Percentiles rank a stretch among this genome's conserved stretches.
Evolutionary conservation across 2,888 invertebrate species (phyloP).

Genomic region (Protonemura montana): DNA sequence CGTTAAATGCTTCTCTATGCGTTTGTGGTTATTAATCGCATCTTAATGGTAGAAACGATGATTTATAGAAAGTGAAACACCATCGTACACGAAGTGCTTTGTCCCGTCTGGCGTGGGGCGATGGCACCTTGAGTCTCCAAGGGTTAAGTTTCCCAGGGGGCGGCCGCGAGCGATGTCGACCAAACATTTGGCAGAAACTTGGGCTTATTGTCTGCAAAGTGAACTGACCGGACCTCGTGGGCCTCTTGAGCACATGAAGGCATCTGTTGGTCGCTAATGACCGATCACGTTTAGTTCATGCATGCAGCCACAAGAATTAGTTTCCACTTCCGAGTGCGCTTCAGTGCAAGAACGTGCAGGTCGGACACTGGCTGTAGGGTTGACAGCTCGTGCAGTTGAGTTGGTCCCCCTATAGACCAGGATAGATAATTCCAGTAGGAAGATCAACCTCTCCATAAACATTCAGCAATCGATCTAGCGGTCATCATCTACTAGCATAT

Average conservation of each 20-base stretch:
- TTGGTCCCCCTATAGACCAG: too few species aligned
- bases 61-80: background rate
- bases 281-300: slow-evolving; percentile 16
- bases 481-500: background rate
- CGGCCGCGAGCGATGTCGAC: too few species aligned
- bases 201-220: too few species aligned
- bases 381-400: too few species aligned
- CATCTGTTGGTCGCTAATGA: background rate
- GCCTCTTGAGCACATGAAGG: too few species aligned
- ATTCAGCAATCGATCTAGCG: background rate
- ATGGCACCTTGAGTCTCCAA: background rate
- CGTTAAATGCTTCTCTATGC: background rate
- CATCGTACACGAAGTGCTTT: background rate
- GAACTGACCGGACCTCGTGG: too few species aligned
- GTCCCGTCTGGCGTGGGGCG: background rate
- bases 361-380: background rate
- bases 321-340: slow-evolving; percentile 25
- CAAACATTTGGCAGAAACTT: too few species aligned
- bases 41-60: background rate
- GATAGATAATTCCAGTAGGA: background rate
- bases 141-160: background rate
- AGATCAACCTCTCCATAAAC: background rate
- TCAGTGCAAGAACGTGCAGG: background rate
- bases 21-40: background rate
- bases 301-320: slow-evolving; percentile 25